Evolutionary conservation across 2,888 invertebrate species (phyloP).

Genomic region (Galerucella calmariensis): DNA sequence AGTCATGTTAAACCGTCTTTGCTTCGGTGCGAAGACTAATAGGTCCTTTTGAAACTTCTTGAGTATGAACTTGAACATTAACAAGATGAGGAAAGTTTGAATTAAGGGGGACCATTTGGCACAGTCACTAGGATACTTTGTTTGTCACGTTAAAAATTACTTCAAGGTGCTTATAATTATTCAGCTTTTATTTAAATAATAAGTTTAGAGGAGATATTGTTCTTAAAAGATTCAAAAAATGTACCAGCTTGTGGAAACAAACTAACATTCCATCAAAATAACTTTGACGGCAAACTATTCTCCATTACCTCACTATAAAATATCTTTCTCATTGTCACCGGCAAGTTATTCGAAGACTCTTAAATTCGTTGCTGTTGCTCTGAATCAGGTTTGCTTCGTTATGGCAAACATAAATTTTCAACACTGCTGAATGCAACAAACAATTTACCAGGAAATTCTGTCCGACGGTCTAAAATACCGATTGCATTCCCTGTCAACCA

Average conservation of each 20-base stretch:
- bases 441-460: background rate
- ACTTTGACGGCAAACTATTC: background rate
- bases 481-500: background rate
- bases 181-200: background rate
- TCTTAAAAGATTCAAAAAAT: too few species aligned
- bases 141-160: background rate
- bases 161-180: background rate
- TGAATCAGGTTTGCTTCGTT: background rate
- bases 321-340: background rate
- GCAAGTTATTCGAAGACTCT: background rate
- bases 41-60: conserved; percentile 27
- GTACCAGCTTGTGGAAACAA: too few species aligned
- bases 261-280: too few species aligned
- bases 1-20: conserved; percentile 46
- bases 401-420: background rate
- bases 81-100: background rate
- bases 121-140: background rate
- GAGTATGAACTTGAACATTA: conserved; percentile 20
- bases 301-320: background rate
- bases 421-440: background rate
- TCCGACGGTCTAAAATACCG: background rate
- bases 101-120: conserved; percentile 9
- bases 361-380: background rate
- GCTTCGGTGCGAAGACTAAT: conserved; percentile 36
- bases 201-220: too few species aligned